Evolutionary conservation across 2,113 vertebrate genomes (phyloP), one percentile per base, ranked within the genome.

Genomic region (Cichladusa arquata): DNA sequence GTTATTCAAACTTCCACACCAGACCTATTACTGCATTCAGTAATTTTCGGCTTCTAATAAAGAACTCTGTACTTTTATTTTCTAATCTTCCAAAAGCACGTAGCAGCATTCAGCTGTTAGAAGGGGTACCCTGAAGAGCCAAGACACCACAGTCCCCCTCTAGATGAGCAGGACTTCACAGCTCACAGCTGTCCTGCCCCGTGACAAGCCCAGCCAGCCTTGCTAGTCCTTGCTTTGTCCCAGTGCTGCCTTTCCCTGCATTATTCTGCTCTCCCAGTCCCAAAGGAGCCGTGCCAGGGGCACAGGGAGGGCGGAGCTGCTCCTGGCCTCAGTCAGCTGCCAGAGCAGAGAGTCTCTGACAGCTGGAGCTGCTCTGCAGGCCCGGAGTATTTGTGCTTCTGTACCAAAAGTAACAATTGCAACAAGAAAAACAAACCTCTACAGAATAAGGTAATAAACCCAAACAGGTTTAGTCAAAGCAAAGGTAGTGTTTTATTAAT

Each of bases 321-420:
- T 78, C 64, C 73, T 77, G 45, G 14, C n/a, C 83, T 29, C 67
- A 61, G 13, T 62, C 14, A 71, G 19, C 66, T 81, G 28, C 20
- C 77, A 54, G 61, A 31, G 3, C 10, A 62, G 24, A 72, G 31
- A 82, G 53, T 3, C 86, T 53, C 44, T 38, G 51, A 70, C 71
- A 81, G 48, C 31, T 76, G 58, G 23, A 85, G 36, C 45, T 85
- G 78, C 23, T 36, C 61, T 81, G 48, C 81, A 82, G 69, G 54
- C 36, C 84, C 66, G 33, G 81, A 85, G 54, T 48, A 67, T 53
- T 61, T 81, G 36, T 71, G 44, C 73, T 92, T 54, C 90, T 62
- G 33, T 71, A 91, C 29, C 76, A 92, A 90, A 94, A 77, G 38
- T 50, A 92, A 83, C 69, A 93, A 22, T 87, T 81, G 84, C 61